Evolutionary conservation across 2,113 vertebrate genomes (phyloP), one percentile per base, ranked within the genome.

Genomic region (Rhynchomys soricoides): DNA sequence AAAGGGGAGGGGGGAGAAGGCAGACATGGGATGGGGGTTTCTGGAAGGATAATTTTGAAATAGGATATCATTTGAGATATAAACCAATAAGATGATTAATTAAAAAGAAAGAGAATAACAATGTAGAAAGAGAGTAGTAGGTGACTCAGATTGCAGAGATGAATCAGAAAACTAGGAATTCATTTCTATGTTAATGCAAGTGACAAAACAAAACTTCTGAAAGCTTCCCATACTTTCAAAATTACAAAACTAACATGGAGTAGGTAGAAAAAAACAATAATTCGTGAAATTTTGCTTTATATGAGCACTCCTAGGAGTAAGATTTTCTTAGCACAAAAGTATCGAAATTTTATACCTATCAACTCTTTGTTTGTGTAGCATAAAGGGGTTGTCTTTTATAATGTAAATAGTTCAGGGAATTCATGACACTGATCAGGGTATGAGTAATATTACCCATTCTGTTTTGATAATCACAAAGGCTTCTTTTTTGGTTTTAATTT

Each of bases 71-170:
- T n/a, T n/a, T n/a, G n/a, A n/a, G n/a, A n/a, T n/a, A n/a, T n/a
- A n/a, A n/a, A n/a, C n/a, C n/a, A n/a, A n/a, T n/a, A n/a, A n/a
- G n/a, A n/a, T n/a, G n/a, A n/a, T n/a, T n/a, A n/a, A n/a, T n/a
- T n/a, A n/a, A n/a, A n/a, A 31, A 71, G 22, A 3, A 40, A 75
- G 57, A 59, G n/a, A 57, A 71, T 43, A 88, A 4, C 16, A 31
- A 92, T 4, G 16, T 40, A 34, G 73, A 71, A 0, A 12, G 0
- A 3, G n/a, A n/a, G n/a, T 16, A 48, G 3, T 3, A 3, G 29
- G 34, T 0, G 52, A 37, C 15, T 31, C 24, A 70, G 26, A 3
- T 82, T 52, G 5, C 43, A 52, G 26, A 8, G 62, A 0, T 34
- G 0, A 9, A 50, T 79, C 31, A 78, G 24, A 78, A 79, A 24